phyloP scores from a whole-genome alignment of 2,797 vertebrate genomes.

The Pangasius larnaudii region DNA sequence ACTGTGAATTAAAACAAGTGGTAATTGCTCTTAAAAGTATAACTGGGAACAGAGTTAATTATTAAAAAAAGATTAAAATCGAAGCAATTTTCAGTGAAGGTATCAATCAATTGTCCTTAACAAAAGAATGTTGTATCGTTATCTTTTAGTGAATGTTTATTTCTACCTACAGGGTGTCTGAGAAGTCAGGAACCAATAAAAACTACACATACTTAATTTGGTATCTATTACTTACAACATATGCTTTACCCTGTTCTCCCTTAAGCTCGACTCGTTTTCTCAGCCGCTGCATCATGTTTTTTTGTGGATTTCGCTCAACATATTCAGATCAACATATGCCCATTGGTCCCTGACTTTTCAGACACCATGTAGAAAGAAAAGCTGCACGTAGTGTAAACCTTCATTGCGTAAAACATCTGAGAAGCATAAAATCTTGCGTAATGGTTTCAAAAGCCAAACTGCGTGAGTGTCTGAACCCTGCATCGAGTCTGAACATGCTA shows the following conservation, averaged over 20 bases:
- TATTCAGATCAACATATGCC: neutral
- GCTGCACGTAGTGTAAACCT: neutral
- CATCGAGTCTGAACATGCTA: conserved; percentile 57
- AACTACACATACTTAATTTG: neutral
- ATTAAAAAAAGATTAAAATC: neutral
- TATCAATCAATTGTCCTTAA: neutral
- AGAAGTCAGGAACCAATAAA: neutral
- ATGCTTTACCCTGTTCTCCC: neutral
- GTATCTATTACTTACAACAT: neutral
- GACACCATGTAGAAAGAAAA: neutral
- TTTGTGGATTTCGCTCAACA: neutral
- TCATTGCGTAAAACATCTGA: neutral
- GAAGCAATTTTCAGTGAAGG: neutral
- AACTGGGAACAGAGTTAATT: neutral
- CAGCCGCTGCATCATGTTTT: neutral
- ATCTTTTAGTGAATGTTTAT: neutral
- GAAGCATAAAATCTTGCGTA: neutral
- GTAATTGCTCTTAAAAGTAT: neutral
- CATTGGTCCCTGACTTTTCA: neutral
- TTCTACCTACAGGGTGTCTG: neutral
- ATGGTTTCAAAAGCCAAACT: conserved; percentile 3
- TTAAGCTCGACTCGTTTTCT: neutral
- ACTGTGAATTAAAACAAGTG: neutral
- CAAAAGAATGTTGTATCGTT: neutral
- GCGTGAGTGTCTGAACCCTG: conserved; percentile 58